phyloP scores from a whole-genome alignment of 2,113 vertebrate species.

The Thryonomys swinderianus region DNA sequence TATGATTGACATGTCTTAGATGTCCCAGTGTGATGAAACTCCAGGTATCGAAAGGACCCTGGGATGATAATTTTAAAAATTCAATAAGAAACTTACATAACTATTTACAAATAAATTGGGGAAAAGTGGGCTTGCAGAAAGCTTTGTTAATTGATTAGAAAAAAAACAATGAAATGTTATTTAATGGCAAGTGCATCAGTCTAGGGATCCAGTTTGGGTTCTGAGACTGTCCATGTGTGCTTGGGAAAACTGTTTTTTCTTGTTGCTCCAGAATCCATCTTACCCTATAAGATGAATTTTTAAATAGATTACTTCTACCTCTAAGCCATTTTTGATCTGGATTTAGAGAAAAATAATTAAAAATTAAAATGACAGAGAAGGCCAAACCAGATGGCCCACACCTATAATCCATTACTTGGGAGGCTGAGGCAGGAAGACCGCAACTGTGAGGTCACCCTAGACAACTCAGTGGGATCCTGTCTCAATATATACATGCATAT shows the following conservation, averaged over 20 bases:
- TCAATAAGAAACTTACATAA: neutral
- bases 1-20: neutral
- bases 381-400: neutral
- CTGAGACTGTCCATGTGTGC: neutral
- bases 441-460: neutral
- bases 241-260: neutral
- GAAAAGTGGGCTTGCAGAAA: conserved; percentile 10
- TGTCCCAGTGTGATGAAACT: neutral
- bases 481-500: neutral
- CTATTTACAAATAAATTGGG: neutral
- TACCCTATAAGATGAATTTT: neutral
- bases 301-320: neutral
- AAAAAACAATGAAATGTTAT: neutral
- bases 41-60: neutral
- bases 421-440: neutral
- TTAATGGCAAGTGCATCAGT: neutral
- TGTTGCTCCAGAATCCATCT: neutral
- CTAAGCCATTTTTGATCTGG: neutral
- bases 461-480: neutral
- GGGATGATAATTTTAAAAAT: conserved; percentile 18
- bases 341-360: conserved; percentile 22
- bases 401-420: neutral
- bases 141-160: neutral
- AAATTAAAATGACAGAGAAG: neutral
- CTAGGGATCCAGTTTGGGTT: neutral